Evolutionary conservation across 2,797 vertebrate genomes (phyloP).

Genomic region (Sphenodon punctatus): DNA sequence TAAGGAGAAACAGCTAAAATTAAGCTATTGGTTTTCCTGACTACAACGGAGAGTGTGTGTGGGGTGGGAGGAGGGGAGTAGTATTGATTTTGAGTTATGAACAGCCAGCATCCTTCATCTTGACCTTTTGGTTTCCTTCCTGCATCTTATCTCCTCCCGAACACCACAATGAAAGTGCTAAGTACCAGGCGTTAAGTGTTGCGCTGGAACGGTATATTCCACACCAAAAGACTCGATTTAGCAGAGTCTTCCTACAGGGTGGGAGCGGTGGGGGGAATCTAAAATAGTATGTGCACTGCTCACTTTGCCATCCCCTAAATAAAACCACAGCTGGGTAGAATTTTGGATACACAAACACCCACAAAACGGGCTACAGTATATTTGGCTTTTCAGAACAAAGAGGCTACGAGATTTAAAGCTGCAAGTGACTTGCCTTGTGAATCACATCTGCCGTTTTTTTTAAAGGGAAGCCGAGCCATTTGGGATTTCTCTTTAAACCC

Average conservation of each 20-base stretch:
- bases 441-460: conserved; percentile 29
- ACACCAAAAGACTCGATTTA: neutral
- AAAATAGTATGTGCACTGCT: neutral
- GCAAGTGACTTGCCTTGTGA: conserved; percentile 56
- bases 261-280: neutral
- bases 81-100: conserved; percentile 31
- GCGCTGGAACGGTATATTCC: neutral
- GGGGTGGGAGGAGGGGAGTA: conserved; percentile 6
- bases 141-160: neutral
- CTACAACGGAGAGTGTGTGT: no score
- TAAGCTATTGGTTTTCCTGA: neutral
- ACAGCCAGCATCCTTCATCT: conserved; percentile 24
- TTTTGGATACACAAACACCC: neutral
- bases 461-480: conserved; percentile 28
- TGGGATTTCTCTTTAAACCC: conserved; percentile 25
- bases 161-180: neutral
- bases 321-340: neutral
- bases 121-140: neutral
- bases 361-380: conserved; percentile 1
- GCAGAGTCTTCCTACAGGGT: neutral
- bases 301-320: neutral
- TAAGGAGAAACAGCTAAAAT: conserved; percentile 2
- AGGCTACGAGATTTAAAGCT: conserved; percentile 52
- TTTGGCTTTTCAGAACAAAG: conserved; percentile 33
- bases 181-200: neutral